Evolutionary conservation across 2,888 invertebrate genomes (phyloP).

Genomic region (Brachynemurus nebulosus): DNA sequence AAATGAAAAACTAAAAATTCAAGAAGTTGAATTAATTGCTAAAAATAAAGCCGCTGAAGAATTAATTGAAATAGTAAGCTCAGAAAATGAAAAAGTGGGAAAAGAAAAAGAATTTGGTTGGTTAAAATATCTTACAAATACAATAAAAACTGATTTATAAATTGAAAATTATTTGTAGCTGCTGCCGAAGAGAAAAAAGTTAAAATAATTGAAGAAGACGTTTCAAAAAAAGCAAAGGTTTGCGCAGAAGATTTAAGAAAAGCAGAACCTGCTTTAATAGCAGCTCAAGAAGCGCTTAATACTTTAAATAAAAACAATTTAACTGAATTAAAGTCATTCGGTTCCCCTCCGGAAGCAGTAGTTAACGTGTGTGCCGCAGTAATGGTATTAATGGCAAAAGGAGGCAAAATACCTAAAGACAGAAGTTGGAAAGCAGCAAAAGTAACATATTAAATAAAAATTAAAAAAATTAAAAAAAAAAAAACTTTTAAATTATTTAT

Average conservation of each 20-base stretch:
- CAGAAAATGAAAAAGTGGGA: slow-evolving; percentile 83
- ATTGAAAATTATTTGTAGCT: slow-evolving; percentile 35
- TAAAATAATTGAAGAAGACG: slow-evolving; percentile 75
- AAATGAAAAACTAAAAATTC: slow-evolving; percentile 54
- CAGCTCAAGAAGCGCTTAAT: slow-evolving; percentile 81
- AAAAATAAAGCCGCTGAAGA: slow-evolving; percentile 86
- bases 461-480: not conserved
- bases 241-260: slow-evolving; percentile 82
- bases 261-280: slow-evolving; percentile 80
- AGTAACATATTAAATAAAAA: slow-evolving; percentile 25
- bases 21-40: slow-evolving; percentile 55
- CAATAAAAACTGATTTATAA: slow-evolving; percentile 7
- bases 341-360: slow-evolving; percentile 79
- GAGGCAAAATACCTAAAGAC: slow-evolving; percentile 81
- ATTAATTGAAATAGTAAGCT: slow-evolving; percentile 71
- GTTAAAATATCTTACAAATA: slow-evolving; percentile 8
- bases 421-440: slow-evolving; percentile 86
- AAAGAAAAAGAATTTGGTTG: slow-evolving; percentile 68
- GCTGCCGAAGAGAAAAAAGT: slow-evolving; percentile 84
- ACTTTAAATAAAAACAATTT: slow-evolving; percentile 87
- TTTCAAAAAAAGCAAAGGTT: slow-evolving; percentile 67
- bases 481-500: no score
- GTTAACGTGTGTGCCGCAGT: slow-evolving; percentile 79
- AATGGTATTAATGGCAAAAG: slow-evolving; percentile 67
- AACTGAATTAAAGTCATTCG: slow-evolving; percentile 89